Base-by-base conservation (phyloP, 2,797 vertebrate genomes). In the Tauraco hartlaubi region DNA sequence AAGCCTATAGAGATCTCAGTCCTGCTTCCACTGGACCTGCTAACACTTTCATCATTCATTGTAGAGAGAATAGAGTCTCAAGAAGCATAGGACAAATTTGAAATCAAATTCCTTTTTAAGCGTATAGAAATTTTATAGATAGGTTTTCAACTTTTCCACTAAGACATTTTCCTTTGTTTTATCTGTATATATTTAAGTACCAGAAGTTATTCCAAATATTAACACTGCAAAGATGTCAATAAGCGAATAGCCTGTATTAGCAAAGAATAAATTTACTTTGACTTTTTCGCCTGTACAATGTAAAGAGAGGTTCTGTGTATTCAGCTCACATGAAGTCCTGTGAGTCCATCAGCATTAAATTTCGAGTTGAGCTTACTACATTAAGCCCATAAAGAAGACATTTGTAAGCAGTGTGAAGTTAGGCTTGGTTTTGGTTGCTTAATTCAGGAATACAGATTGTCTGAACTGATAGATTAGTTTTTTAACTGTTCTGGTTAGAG, bases 171-270 rank as follows among this genome's bases (percentile, higher is more conserved):
- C 9, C 20, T 86, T 82, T 69, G 13, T 63, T 90, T 84, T 46
- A 69, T 64, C 35, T 21, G 5, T 77, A 41, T 35, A 9, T 74
- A 41, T 80, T 90, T 69, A 80, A 61, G 31, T 51, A 54, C 15
- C 20, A 72, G 73, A 86, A 78, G 16, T 81, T 90, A 61, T 56
- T 95, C 62, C 92, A 78, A 90, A 76, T 88, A 75, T 59, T 94
- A 69, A 56, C 43, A 83, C 28, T 39, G 58, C 43, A 72, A 55
- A 88, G n/a, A 72, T 78, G 64, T 71, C 61, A 82, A 25, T 44
- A 55, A 66, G 41, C 49, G 37, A 69, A 75, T 49, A 66, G 28
- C 55, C n/a, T 90, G 35, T 58, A 62, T 62, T 73, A 81, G 62
- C 55, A 63, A 88, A 92, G 31, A 88, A 79, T 62, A 67, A 37